A percentile compares a stretch with the other conserved stretches of the same genome.
Evolutionary conservation across 64 coral and sea anemone species (phyloP).

Genomic region (Montipora cactus): DNA sequence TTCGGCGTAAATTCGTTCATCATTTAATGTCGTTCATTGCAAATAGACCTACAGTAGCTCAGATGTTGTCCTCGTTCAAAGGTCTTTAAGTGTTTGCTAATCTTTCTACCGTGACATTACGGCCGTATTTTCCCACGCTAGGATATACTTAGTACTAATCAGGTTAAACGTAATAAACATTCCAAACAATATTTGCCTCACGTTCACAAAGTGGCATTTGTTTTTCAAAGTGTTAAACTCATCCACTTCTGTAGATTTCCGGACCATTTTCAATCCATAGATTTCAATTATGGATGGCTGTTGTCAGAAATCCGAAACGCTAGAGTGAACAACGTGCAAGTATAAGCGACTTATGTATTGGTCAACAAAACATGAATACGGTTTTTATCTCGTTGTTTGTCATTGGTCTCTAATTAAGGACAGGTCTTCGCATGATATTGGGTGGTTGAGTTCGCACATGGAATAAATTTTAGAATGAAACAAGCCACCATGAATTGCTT

Average conservation of each 20-base stretch:
- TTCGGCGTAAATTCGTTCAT: neutral
- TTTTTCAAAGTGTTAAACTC: neutral
- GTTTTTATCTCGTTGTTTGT: conserved; percentile 2
- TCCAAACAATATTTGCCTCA: conserved; percentile 38
- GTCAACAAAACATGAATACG: neutral
- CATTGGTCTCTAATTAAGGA: neutral
- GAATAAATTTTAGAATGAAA: conserved; percentile 44
- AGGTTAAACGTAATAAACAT: conserved; percentile 6
- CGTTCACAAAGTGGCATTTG: conserved; percentile 8
- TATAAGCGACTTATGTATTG: neutral
- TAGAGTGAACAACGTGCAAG: conserved; percentile 36
- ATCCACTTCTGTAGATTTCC: neutral
- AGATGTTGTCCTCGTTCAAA: neutral
- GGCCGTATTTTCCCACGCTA: conserved; percentile 47
- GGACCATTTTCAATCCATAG: conserved; percentile 9
- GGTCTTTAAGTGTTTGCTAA: conserved; percentile 1
- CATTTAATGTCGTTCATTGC: neutral
- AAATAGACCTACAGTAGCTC: neutral
- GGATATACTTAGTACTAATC: conserved; percentile 22
- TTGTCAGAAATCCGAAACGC: conserved; percentile 45
- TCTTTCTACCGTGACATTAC: conserved; percentile 40
- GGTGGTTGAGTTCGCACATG: conserved; percentile 20
- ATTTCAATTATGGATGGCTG: neutral
- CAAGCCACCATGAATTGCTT: conserved; percentile 23
- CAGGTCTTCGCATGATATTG: neutral